phyloP scores from a whole-genome alignment of 1,140 invertebrate genomes.

The Antheraea mylitta region DNA sequence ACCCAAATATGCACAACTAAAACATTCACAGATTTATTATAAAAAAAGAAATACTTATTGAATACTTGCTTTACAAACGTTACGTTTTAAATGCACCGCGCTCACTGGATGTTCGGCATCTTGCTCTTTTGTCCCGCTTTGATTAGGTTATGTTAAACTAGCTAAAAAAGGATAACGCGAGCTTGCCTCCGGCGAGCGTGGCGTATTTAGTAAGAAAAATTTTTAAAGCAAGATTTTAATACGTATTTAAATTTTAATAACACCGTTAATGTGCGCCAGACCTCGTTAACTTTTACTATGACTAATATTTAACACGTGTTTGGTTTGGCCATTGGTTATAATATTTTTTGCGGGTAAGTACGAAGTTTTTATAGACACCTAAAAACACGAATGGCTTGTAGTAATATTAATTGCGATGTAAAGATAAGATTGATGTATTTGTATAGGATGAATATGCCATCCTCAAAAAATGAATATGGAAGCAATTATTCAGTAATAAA shows the following conservation, averaged over 20 bases:
- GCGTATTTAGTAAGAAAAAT: too few relatives aligned
- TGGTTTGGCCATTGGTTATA: background rate
- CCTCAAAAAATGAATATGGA: background rate
- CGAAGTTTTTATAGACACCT: slow-evolving; percentile 24
- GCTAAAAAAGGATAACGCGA: too few relatives aligned
- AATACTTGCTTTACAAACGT: too few relatives aligned
- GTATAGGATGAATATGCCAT: background rate
- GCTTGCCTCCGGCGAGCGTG: too few relatives aligned
- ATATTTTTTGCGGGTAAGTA: background rate
- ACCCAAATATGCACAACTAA: background rate
- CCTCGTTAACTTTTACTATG: background rate
- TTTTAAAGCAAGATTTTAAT: too few relatives aligned
- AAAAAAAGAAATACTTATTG: too few relatives aligned
- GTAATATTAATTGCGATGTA: background rate
- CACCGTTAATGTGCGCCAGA: background rate
- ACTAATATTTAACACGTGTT: slow-evolving; percentile 7
- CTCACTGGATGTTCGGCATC: too few relatives aligned
- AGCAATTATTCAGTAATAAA: background rate
- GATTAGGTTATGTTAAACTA: too few relatives aligned
- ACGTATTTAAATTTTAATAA: too few relatives aligned
- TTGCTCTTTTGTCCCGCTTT: too few relatives aligned
- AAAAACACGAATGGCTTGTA: background rate
- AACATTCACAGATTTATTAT: too few relatives aligned
- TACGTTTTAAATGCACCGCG: too few relatives aligned
- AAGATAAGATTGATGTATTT: slow-evolving; percentile 6